phyloP scores from a whole-genome alignment of 2,797 vertebrate genomes.

The Platalea minor region DNA sequence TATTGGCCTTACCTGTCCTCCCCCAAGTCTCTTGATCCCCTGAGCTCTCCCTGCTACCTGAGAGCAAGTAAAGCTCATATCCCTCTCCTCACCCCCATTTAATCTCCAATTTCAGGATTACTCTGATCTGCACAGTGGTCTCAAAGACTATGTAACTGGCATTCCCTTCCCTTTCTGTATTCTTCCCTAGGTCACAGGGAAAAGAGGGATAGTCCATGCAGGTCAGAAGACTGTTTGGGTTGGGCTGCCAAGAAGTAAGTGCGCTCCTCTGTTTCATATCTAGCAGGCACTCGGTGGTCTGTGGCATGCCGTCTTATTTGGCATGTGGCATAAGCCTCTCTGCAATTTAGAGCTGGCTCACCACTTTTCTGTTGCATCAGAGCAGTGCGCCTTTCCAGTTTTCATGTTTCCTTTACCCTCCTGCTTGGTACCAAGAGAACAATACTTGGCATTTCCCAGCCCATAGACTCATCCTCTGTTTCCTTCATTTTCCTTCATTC shows the following conservation, averaged over 20 bases:
- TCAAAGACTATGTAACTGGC: not conserved
- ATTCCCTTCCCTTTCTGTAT: not conserved
- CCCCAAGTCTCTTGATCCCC: not conserved
- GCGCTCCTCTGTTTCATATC: not conserved
- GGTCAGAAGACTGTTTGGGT: conserved; percentile 61
- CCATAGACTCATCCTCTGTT: not conserved
- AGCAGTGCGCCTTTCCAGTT: not conserved
- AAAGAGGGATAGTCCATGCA: conserved; percentile 17
- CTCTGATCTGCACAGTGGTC: not conserved
- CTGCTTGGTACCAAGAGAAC: not conserved
- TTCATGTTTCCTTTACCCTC: not conserved
- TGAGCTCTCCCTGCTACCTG: not conserved
- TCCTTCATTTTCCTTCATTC: not conserved
- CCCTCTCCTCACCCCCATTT: rapidly evolving
- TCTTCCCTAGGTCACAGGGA: conserved; percentile 46
- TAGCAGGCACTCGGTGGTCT: not conserved
- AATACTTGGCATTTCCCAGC: not conserved
- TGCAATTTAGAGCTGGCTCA: not conserved
- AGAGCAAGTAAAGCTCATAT: not conserved
- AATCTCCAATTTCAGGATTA: not conserved
- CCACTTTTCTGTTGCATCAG: not conserved
- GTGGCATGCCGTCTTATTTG: not conserved
- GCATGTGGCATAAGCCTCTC: not conserved
- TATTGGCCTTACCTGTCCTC: not conserved
- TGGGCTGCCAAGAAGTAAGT: conserved; percentile 49